These are phyloP conservation scores for Cervus canadensis DNA, from an alignment of 2,113 vertebrate genomes.

Conservation along the genomic window DNA sequence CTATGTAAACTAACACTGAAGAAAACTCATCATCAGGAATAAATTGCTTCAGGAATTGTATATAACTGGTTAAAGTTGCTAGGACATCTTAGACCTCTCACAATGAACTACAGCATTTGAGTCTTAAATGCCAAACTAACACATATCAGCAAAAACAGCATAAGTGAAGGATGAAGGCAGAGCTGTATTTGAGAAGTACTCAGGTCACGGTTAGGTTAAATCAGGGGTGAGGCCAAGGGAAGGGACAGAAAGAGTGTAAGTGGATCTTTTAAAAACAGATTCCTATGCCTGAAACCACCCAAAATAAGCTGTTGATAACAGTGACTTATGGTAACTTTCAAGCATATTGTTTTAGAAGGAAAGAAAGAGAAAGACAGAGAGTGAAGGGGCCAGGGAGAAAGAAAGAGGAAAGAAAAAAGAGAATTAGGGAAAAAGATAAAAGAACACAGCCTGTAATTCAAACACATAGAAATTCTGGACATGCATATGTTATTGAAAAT, in stretches of 20 bases:
- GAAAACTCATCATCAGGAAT: background rate
- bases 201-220: background rate
- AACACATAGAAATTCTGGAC: background rate
- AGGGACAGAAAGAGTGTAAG: background rate
- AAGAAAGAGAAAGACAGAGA: background rate
- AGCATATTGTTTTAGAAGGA: background rate
- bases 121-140: background rate
- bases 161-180: background rate
- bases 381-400: too few species aligned
- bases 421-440: background rate
- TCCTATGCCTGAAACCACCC: background rate
- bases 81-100: background rate
- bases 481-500: background rate
- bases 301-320: background rate
- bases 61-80: background rate
- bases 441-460: background rate
- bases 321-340: background rate
- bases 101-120: background rate
- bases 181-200: background rate
- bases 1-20: background rate
- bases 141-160: background rate
- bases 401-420: background rate
- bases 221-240: background rate
- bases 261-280: constrained; percentile 12
- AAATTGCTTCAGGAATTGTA: background rate